A percentile compares a stretch with the other conserved stretches of the same genome.
Conservation (phyloP, 2,888 invertebrate species). For the Diarsia dahlii region DNA sequence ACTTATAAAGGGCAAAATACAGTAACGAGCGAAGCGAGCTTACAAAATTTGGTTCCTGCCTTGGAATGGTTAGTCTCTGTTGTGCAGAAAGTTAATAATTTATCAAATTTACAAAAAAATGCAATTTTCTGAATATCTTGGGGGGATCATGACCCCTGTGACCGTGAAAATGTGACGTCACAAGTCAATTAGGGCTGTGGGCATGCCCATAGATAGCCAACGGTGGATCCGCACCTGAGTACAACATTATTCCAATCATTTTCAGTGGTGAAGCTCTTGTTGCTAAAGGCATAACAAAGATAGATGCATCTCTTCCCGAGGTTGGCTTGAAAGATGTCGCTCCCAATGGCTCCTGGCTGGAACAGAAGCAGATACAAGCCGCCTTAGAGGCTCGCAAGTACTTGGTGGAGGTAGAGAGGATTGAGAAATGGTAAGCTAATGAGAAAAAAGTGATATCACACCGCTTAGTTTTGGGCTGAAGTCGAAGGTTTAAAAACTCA, state of each 20-base stretch:
- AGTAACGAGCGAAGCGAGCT: too few relatives aligned
- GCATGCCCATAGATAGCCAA: too few relatives aligned
- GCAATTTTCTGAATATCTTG: too few relatives aligned
- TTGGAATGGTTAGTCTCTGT: too few relatives aligned
- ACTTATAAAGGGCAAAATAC: too few relatives aligned
- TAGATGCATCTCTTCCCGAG: slow-evolving; percentile 86
- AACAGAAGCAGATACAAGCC: slow-evolving; percentile 91
- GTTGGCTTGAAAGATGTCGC: slow-evolving; percentile 89
- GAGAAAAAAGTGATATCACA: neutral
- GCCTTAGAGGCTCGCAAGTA: slow-evolving; percentile 89
- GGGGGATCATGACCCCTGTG: too few relatives aligned
- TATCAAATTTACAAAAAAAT: too few relatives aligned
- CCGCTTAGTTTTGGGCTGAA: neutral
- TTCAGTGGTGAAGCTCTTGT: slow-evolving; percentile 84
- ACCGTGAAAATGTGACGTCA: too few relatives aligned
- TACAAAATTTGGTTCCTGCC: too few relatives aligned
- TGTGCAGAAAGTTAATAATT: too few relatives aligned
- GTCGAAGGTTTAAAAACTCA: neutral
- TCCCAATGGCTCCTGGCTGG: slow-evolving; percentile 91
- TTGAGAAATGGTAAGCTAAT: slow-evolving; percentile 87
- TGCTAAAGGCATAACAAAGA: slow-evolving; percentile 83
- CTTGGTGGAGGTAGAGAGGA: slow-evolving; percentile 89
- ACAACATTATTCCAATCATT: slow-evolving; percentile 14
- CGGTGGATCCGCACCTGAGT: too few relatives aligned
- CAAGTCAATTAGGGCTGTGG: too few relatives aligned